A percentile compares a stretch with the other conserved stretches of the same genome.
phyloP scores from a whole-genome alignment of 2,113 vertebrate genomes.

The Spea multiplicata region DNA sequence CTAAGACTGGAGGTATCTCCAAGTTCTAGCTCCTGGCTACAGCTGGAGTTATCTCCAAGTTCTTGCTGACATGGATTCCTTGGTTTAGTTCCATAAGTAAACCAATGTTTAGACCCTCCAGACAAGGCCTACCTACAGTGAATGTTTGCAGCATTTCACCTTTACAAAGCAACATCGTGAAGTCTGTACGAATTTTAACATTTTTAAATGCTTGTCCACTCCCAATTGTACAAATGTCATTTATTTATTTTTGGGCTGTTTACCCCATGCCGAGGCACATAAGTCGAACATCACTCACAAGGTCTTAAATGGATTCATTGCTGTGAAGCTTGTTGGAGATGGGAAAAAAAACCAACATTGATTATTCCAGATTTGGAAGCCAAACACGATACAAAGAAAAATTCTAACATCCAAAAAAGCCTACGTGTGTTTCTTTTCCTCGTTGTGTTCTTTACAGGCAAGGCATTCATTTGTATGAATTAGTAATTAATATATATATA shows the following conservation, averaged over 20 bases:
- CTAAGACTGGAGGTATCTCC: not conserved
- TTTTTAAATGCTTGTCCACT: slow-evolving; percentile 33
- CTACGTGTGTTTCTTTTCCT: slow-evolving; percentile 7
- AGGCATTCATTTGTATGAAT: no score
- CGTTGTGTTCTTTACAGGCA: not conserved
- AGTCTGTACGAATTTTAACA: slow-evolving; percentile 32
- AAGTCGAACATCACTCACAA: slow-evolving; percentile 32
- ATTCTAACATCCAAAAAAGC: slow-evolving; percentile 28
- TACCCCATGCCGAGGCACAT: not conserved
- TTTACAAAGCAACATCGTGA: not conserved
- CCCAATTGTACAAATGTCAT: slow-evolving; percentile 9
- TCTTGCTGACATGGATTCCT: not conserved
- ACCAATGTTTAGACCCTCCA: not conserved
- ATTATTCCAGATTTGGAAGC: slow-evolving; percentile 20
- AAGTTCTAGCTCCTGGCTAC: not conserved
- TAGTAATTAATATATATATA: no score
- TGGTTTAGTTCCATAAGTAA: not conserved
- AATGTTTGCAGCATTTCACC: not conserved
- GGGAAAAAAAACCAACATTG: not conserved
- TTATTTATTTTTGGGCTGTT: not conserved
- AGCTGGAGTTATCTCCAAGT: not conserved
- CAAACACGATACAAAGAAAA: slow-evolving; percentile 30
- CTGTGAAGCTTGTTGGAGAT: slow-evolving; percentile 22
- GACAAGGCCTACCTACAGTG: not conserved
- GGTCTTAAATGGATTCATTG: slow-evolving; percentile 37